Percentiles rank a stretch among this genome's conserved stretches.
Conservation (phyloP, 2,113 vertebrate species). For the Cepphus grylle region DNA sequence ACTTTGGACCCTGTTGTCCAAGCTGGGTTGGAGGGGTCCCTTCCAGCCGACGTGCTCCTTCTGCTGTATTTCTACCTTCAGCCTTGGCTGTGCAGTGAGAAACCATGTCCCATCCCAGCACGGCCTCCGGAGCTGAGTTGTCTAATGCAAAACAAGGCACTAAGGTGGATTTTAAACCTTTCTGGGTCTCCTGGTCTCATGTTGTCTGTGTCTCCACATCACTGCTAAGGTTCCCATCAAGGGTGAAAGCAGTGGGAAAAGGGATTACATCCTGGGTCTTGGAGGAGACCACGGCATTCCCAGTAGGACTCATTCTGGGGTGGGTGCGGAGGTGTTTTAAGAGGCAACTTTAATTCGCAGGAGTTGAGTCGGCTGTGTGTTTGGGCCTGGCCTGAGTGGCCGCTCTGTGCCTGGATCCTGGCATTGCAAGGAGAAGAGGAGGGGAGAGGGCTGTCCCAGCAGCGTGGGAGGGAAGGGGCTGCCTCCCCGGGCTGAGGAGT, state of each 20-base stretch:
- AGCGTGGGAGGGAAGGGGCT: background rate
- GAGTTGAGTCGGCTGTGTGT: fast-evolving
- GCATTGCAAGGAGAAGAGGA: background rate
- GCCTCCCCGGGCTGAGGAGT: background rate
- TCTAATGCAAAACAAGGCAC: background rate
- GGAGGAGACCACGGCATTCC: background rate
- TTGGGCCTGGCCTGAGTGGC: background rate
- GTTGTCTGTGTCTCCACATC: background rate
- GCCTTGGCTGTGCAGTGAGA: fast-evolving
- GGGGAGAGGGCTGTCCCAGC: background rate
- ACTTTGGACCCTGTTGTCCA: background rate
- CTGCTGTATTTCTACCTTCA: background rate
- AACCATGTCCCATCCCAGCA: fast-evolving
- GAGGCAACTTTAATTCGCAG: background rate
- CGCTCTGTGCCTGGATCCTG: background rate
- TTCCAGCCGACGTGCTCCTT: background rate
- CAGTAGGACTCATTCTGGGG: background rate
- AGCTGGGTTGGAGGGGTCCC: fast-evolving
- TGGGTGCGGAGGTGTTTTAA: background rate
- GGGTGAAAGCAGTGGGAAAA: background rate
- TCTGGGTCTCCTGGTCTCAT: background rate
- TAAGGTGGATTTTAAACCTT: background rate
- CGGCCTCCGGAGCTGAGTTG: fast-evolving
- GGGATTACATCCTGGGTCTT: background rate
- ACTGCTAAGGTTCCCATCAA: background rate